Evolutionary conservation across 2,888 invertebrate genomes (phyloP), one percentile per base, ranked within the genome.

Genomic region (Cryptosula pallasiana): DNA sequence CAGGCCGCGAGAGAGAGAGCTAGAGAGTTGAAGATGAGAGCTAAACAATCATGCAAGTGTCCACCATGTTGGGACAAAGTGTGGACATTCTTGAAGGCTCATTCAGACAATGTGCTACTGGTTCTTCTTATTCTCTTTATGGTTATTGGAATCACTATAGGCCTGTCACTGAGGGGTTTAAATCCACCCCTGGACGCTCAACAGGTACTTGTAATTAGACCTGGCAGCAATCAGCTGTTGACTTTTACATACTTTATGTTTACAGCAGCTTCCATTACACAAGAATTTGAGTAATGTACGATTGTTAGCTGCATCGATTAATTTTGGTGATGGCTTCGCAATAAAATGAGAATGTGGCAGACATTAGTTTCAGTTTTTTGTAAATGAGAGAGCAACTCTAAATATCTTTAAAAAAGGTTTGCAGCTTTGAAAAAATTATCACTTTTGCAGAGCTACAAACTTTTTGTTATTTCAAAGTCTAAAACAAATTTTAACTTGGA

Each of bases 51-150:
- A 27, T 16, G 16, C 13, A 63, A 63, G 34, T 63, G 63, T 32
- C 20, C 20, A 3, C 34, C 63, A 63, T 27, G 63, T 32, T 63
- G 63, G 9, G 13, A 27, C 63, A 63, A 27, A 34, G 34, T 63
- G 9, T 32, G 29, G 63, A 76, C 76, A 73, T 76, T 81, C 71
- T 72, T 78, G 29, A 71, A 75, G 45, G 78, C 76, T 71, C 77
- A 79, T 74, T 81, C 79, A 71, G 79, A 80, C 69, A 83, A 83
- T 72, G 74, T 81, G 2, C 78, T 84, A n/a, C 76, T 84, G 5
- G 76, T 84, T 55, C 76, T 82, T 1, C 78, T 83, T 2, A 74
- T 84, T 32, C 72, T 77, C n/a, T 78, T 80, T 13, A 81, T 84
- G 23, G 76, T 27, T 9, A 29, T 63, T 32, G 63, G 63, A 32